phyloP scores from a whole-genome alignment of 2,113 vertebrate genomes.

The Bambusicola thoracicus region DNA sequence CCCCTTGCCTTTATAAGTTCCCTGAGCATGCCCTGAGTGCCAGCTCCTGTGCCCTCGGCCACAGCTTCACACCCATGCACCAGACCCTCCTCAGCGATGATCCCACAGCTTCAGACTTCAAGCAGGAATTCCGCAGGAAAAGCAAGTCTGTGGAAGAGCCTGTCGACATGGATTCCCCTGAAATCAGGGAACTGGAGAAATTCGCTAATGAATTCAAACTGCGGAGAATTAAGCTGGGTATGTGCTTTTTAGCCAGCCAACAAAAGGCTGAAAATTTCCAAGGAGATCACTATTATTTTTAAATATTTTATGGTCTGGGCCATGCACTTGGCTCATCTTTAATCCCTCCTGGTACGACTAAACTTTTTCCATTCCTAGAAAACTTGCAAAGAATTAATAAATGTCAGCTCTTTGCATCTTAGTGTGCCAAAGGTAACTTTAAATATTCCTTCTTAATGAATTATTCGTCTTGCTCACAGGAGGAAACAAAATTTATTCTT shows the following conservation, averaged over 20 bases:
- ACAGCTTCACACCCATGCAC: constrained; percentile 87
- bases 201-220: constrained; percentile 98
- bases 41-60: constrained; percentile 86
- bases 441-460: neutral
- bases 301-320: neutral
- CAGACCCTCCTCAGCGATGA: constrained; percentile 89
- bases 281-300: neutral
- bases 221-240: constrained; percentile 96
- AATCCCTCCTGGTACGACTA: neutral
- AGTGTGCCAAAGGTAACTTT: neutral
- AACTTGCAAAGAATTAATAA: neutral
- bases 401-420: neutral
- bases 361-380: neutral
- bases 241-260: neutral
- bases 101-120: constrained; percentile 81
- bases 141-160: constrained; percentile 86
- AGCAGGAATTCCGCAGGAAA: constrained; percentile 89
- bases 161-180: constrained; percentile 92
- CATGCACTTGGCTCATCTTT: neutral
- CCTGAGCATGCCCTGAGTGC: constrained; percentile 88
- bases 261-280: neutral
- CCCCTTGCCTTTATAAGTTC: constrained; percentile 95
- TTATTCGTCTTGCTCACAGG: neutral
- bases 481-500: neutral
- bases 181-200: constrained; percentile 95